Evolutionary conservation across 2,797 vertebrate genomes (phyloP).

Genomic region (Sebastiscus tertius): DNA sequence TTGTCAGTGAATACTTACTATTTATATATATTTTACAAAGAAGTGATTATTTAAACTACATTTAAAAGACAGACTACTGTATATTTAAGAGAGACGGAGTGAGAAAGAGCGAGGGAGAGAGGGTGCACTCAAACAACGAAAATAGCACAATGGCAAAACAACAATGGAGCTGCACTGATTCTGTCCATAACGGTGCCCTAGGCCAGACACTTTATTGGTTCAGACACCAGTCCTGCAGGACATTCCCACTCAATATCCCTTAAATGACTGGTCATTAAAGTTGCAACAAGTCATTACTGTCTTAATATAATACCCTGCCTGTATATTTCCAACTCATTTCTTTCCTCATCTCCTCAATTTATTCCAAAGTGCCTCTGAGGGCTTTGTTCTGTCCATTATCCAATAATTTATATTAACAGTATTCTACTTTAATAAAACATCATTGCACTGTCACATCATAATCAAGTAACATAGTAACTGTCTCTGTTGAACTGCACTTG

Average conservation of each 20-base stretch:
- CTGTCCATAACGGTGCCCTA: conserved; percentile 2
- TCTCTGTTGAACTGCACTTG: conserved; percentile 18
- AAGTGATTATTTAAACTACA: neutral
- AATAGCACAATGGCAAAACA: neutral
- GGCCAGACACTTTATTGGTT: conserved; percentile 23
- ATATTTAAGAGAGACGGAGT: neutral
- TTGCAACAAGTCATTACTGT: conserved; percentile 50
- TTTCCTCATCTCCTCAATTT: conserved; percentile 3
- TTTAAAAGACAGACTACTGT: neutral
- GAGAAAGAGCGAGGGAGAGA: neutral
- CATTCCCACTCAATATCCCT: conserved; percentile 30
- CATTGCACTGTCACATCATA: neutral
- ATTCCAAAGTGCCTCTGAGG: neutral
- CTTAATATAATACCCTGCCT: conserved; percentile 28
- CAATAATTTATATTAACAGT: conserved; percentile 17
- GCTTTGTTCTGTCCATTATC: conserved; percentile 13
- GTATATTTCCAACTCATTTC: conserved; percentile 9
- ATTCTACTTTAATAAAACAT: conserved; percentile 25
- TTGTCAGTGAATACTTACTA: neutral
- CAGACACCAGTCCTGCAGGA: conserved; percentile 21
- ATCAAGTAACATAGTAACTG: neutral
- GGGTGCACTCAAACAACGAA: neutral
- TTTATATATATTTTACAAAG: neutral
- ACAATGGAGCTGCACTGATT: neutral
- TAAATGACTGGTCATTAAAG: conserved; percentile 47